Evolutionary conservation across 2,888 invertebrate species (phyloP).

Genomic region (Ctenicera cuprea): DNA sequence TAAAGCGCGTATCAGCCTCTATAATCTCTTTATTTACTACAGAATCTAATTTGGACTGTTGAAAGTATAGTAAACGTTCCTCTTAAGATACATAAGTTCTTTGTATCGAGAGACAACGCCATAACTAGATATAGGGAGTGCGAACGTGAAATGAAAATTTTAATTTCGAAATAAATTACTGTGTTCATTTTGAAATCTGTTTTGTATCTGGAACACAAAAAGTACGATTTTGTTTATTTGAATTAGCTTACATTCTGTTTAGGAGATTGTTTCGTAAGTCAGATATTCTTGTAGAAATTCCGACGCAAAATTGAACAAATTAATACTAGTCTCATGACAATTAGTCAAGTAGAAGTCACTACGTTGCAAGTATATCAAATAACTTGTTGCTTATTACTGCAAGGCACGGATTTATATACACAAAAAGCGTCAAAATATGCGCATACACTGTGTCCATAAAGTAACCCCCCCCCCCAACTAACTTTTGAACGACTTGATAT

Average conservation of each 20-base stretch:
- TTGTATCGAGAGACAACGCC: conserved; percentile 5
- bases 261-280: conserved; percentile 5
- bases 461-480: too few species aligned
- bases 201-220: neutral
- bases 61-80: conserved; percentile 2
- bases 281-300: neutral
- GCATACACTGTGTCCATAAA: too few species aligned
- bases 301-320: neutral
- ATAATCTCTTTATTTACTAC: conserved; percentile 27
- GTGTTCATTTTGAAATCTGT: neutral
- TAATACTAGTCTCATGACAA: neutral
- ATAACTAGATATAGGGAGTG: conserved; percentile 1
- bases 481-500: too few species aligned
- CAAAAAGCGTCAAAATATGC: too few species aligned
- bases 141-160: conserved; percentile 15
- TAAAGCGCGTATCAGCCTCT: conserved; percentile 12
- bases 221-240: conserved; percentile 6
- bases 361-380: neutral
- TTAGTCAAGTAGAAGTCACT: conserved; percentile 15
- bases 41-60: conserved; percentile 28
- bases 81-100: neutral
- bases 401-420: too few species aligned
- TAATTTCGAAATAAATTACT: conserved; percentile 24
- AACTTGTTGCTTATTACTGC: too few species aligned
- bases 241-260: conserved; percentile 1